Evolutionary conservation across 92 coral and sea anemone species (phyloP).

Genomic region (Epizoanthus stellaris): DNA sequence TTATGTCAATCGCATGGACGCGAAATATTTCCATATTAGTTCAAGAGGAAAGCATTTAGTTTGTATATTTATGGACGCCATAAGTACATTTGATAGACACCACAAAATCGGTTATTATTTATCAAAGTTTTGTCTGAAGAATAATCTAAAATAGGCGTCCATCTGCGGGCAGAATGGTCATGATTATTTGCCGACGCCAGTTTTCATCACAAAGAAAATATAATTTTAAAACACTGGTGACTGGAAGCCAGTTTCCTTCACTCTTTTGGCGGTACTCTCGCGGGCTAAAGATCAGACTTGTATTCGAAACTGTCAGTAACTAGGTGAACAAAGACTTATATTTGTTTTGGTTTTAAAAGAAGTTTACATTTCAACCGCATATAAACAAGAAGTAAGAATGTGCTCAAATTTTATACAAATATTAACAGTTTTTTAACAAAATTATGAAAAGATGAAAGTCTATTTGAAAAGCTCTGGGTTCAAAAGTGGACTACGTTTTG

Average conservation of each 20-base stretch:
- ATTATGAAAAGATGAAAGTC: not conserved
- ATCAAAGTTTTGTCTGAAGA: not conserved
- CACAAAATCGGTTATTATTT: not conserved
- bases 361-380: not conserved
- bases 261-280: too few species aligned
- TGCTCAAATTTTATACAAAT: not conserved
- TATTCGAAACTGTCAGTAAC: not conserved
- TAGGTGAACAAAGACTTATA: not conserved
- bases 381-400: not conserved
- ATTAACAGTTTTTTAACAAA: not conserved
- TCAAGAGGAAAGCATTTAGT: not conserved
- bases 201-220: too few species aligned
- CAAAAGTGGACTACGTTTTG: too few species aligned
- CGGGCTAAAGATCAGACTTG: not conserved
- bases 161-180: too few species aligned
- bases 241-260: too few species aligned
- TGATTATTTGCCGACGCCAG: too few species aligned
- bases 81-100: conserved; percentile 2
- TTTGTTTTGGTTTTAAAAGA: not conserved
- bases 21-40: conserved; percentile 26
- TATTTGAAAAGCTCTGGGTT: too few species aligned
- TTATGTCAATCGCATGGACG: not conserved
- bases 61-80: not conserved
- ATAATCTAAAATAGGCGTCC: too few species aligned
- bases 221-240: too few species aligned